Conservation (phyloP, 2,113 vertebrate species). For the Chionodraco myersi region DNA sequence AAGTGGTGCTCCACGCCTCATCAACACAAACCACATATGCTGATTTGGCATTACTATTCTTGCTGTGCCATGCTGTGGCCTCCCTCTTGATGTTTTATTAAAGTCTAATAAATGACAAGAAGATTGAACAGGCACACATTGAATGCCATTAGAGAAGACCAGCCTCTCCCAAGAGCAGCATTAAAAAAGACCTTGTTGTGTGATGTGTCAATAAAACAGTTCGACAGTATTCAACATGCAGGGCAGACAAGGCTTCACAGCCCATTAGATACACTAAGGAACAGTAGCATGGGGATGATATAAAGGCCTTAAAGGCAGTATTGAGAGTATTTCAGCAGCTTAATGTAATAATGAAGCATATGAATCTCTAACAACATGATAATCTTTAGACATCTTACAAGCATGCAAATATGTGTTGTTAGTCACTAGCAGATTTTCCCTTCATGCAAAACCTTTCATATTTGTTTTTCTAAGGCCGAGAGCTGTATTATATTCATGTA, state of each 20-base stretch:
- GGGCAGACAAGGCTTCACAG: conserved; percentile 18
- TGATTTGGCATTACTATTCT: conserved; percentile 37
- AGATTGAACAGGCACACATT: conserved; percentile 37
- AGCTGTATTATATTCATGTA: neutral
- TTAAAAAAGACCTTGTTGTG: conserved; percentile 35
- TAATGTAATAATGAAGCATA: conserved; percentile 24
- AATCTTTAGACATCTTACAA: neutral
- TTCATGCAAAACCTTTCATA: neutral
- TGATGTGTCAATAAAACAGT: conserved; percentile 38
- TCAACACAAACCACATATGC: conserved; percentile 54
- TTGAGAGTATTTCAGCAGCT: conserved; percentile 17
- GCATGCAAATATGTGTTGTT: conserved; percentile 17
- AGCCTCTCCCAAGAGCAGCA: conserved; percentile 16
- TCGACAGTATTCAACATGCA: conserved; percentile 9
- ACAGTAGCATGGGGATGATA: conserved; percentile 3
- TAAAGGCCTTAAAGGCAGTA: conserved; percentile 3
- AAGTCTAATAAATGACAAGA: conserved; percentile 56
- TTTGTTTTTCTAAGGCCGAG: neutral
- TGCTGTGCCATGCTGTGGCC: conserved; percentile 9
- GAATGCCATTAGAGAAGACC: conserved; percentile 36
- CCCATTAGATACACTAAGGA: conserved; percentile 37
- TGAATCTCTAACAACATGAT: conserved; percentile 24
- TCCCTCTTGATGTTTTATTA: conserved; percentile 52
- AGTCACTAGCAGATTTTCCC: conserved; percentile 10
- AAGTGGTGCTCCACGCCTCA: conserved; percentile 41